Base-by-base conservation (phyloP, 2,113 vertebrate genomes). In the Proterorhinus semilunaris region DNA sequence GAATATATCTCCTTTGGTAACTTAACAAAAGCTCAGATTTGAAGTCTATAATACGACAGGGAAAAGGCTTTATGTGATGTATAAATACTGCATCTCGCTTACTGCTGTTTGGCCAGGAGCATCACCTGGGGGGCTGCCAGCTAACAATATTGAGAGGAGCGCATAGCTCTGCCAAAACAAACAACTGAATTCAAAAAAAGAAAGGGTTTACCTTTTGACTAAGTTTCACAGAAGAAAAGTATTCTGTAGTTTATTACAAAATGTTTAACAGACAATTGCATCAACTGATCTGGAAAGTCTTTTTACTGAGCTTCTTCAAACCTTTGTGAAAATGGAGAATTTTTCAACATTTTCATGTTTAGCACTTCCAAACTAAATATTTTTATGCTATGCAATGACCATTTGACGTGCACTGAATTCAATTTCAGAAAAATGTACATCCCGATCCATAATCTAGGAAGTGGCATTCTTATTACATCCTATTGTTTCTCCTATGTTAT, bases 1-100 rank as follows among this genome's bases (percentile, higher is more conserved):
- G 68, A 53, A n/a, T 55, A 8, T 12, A 45, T 75, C 61, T 58
- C 13, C 68, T 69, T 62, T 62, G 45, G 64, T 64, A 74, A 62
- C 57, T 44, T 59, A 65, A 73, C 21, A 74, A 71, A 66, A 48
- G 48, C 68, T 69, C 46, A 50, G 15, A n/a, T 50, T 9, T 46
- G 6, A 27, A 51, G 57, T 7, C 36, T 17, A 62, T 43, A 69
- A 42, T n/a, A 63, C 46, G 69, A 15, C 54, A 16, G 59, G 10
- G 9, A 10, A 47, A 54, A 13, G 10, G 46, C 9, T 63, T 59
- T 47, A n/a, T 64, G 10, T 48, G 9, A 70, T 67, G 4, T 55
- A 47, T 46, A n/a, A 74, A 66, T 44, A 8, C 17, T 52, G 57
- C 27, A 44, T 69, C 65, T 65, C 13, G 8, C 27, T 8, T 16